phyloP scores from a whole-genome alignment of 2,797 vertebrate genomes.

The Erpetoichthys calabaricus region DNA sequence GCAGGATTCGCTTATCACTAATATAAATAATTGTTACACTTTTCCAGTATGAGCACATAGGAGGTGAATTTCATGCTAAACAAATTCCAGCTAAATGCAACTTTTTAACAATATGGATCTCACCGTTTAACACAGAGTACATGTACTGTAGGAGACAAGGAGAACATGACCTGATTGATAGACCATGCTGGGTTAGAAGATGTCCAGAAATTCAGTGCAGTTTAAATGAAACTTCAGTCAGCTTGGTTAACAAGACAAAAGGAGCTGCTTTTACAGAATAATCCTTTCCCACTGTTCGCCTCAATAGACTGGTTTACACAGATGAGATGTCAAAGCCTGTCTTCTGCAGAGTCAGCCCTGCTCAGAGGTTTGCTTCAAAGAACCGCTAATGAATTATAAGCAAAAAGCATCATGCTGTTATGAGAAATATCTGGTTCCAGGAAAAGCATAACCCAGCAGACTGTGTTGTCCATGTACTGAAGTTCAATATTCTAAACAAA shows the following conservation, averaged over 20 bases:
- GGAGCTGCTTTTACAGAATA: constrained; percentile 25
- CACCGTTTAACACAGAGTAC: too few species aligned
- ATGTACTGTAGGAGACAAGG: too few species aligned
- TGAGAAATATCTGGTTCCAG: not conserved
- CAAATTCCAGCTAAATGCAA: too few species aligned
- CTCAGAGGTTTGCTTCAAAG: constrained; percentile 1
- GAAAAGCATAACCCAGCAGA: not conserved
- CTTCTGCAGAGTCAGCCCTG: constrained; percentile 3
- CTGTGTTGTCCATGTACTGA: not conserved
- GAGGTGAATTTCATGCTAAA: too few species aligned
- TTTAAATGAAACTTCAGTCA: not conserved
- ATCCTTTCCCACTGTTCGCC: constrained; percentile 16
- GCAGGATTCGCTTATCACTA: too few species aligned
- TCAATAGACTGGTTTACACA: constrained; percentile 12
- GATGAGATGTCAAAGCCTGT: constrained; percentile 15
- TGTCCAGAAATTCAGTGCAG: not conserved
- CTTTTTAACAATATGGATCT: too few species aligned
- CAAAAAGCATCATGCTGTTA: not conserved
- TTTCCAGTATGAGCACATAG: too few species aligned
- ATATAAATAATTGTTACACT: too few species aligned
- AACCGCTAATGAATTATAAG: not conserved
- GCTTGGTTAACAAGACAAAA: constrained; percentile 18
- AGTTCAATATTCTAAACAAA: too few species aligned
- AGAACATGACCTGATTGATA: too few species aligned
- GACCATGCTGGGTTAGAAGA: too few species aligned